Base-by-base conservation (phyloP, 2,888 invertebrate genomes). In the Athripsodes cinereus region DNA sequence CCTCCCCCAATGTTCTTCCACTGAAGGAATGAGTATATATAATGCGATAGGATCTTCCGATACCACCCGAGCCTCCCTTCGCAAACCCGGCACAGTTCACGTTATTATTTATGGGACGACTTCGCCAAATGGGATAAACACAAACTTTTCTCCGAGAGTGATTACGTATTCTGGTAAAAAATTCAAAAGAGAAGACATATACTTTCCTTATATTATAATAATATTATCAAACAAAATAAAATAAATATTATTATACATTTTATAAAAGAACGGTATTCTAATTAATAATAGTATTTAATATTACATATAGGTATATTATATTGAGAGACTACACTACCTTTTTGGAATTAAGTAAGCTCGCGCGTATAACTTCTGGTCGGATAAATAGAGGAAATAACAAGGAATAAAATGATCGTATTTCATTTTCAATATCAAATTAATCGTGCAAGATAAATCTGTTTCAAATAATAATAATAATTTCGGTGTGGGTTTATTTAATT, bases 121-220 rank as follows among this genome's bases (percentile, higher is more conserved):
- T 50, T 55, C 51, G 59, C 62, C 62, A 58, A 62, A 62, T 59
- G 62, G 62, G 62, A 62, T 62, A 62, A 62, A 62, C 62, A 62
- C 60, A 13, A 62, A 60, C 58, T 44, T 60, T 62, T 54, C 57
- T 52, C 55, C 55, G 54, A 49, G 44, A 57, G 51, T 54, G 54
- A 60, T 57, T 57, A 60, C 56, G 59, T 57, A 59, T 55, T 61
- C 53, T 55, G 56, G 47, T 51, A 54, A 31, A 56, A 54, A 60
- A 54, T 55, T 31, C 35, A 26, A 19, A 47, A 31, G 44, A 44
- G 19, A 26, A 50, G 22, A 50, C 22, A 26, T 8, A 50, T 5
- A 50, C 2, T 20, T 5, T 6, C 11, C n/a, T 21, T 3, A 18
- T 5, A 47, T n/a, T n/a, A n/a, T n/a, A n/a, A n/a, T n/a, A 10